Evolutionary conservation across 2,888 invertebrate genomes (phyloP), one percentile per base, ranked within the genome.

Genomic region (Thyatira batis): DNA sequence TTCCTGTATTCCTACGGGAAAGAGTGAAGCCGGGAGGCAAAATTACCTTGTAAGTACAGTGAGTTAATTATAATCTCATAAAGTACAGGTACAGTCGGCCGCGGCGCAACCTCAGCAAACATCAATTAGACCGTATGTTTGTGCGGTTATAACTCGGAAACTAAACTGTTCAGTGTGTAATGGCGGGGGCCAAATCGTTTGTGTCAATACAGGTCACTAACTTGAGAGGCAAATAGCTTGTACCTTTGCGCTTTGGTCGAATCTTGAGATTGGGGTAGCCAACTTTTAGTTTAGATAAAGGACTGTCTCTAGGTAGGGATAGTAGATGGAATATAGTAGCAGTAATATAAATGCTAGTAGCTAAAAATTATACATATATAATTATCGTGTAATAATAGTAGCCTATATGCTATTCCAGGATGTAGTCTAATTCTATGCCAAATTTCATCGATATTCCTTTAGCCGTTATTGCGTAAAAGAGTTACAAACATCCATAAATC

Each of bases 201-300:
- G 79, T 81, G 86, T 84, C 85, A 87, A 85, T 85, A 84, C 73
- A 81, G 85, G 87, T 85, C 85, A 86, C 82, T 84, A 86, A 88
- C 85, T 86, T 80, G 73, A 57, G 67, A 60, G 39, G 82, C 76
- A 87, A 84, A 86, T 71, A 81, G 60, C 46, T 39, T 5, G 39
- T 60, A 68, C 64, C 73, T 69, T 70, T 74, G 61, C 61, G 49
- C 71, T 75, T 73, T 65, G 71, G 71, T 62, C 71, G 65, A 64
- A 76, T 80, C 80, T 85, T 80, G 56, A 44, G 45, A 53, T 8
- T 65, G 60, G 60, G 69, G 76, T 72, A 69, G 57, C 75, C 55
- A 78, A 60, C 53, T 25, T 51, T 60, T 63, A 63, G 61, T 55
- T 60, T 59, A 52, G 9, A 21, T 49, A 48, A 53, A 17, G 60